Evolutionary conservation across 2,113 vertebrate genomes (phyloP).

Genomic region (Odontesthes bonariensis): DNA sequence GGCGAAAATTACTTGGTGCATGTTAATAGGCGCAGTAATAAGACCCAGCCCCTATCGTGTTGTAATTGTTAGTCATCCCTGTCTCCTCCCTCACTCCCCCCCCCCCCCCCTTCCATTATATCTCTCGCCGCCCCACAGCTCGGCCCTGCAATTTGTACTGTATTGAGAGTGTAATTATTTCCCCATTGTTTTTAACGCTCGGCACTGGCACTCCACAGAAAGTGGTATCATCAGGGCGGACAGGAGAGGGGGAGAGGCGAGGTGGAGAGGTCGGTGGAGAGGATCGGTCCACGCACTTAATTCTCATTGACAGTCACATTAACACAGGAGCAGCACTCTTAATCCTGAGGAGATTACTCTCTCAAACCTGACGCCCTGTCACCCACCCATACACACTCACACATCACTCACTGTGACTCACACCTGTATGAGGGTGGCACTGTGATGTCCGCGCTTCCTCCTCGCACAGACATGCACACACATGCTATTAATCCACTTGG

Average conservation of each 20-base stretch:
- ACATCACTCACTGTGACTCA: constrained; percentile 38
- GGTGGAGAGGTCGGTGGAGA: constrained; percentile 22
- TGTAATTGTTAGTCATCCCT: constrained; percentile 78
- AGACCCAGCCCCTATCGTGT: constrained; percentile 76
- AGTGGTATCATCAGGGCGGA: constrained; percentile 68
- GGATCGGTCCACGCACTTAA: constrained; percentile 73
- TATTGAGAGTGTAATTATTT: constrained; percentile 75
- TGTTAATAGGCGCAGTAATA: constrained; percentile 81
- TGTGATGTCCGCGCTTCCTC: constrained; percentile 17
- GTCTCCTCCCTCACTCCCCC: constrained; percentile 49
- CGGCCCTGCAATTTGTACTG: constrained; percentile 70
- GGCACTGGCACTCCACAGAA: constrained; percentile 59
- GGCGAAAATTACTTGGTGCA: constrained; percentile 70
- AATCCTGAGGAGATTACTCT: constrained; percentile 81
- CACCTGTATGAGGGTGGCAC: constrained; percentile 46
- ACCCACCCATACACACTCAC: constrained; percentile 22
- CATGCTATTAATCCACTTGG: constrained; percentile 27
- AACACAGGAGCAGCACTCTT: constrained; percentile 80
- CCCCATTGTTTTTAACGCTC: constrained; percentile 60
- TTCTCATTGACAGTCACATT: constrained; percentile 84
- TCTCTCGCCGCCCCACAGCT: constrained; percentile 47
- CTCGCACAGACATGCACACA: constrained; percentile 18
- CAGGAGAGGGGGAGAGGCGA: constrained; percentile 14
- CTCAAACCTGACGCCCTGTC: constrained; percentile 67
- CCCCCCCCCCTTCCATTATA: constrained; percentile 9